A percentile compares a stretch with the other conserved stretches of the same genome.
These are phyloP conservation scores for Rhabdophis nuchalis DNA, from an alignment of 2,797 vertebrate genomes.

Conservation along the genomic window DNA sequence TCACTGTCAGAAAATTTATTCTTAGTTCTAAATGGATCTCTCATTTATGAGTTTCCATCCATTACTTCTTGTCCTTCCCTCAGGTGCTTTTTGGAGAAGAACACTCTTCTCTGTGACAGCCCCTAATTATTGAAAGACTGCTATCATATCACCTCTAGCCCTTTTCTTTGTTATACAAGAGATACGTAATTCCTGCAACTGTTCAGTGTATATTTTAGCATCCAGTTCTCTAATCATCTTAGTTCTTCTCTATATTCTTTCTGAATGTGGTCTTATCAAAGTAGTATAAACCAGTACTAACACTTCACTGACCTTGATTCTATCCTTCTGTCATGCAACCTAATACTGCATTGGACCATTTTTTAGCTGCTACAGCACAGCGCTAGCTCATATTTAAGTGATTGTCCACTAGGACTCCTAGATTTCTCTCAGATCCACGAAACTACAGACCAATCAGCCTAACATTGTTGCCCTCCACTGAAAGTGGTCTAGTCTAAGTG, in stretches of 20 bases:
- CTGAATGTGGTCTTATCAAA: neutral
- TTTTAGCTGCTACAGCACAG: neutral
- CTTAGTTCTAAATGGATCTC: neutral
- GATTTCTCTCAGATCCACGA: neutral
- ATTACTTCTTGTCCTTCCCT: neutral
- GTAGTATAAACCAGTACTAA: neutral
- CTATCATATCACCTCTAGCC: neutral
- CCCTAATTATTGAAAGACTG: neutral
- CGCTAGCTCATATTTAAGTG: neutral
- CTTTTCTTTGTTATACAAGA: too few species aligned
- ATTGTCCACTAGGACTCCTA: neutral
- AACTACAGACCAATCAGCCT: too few species aligned
- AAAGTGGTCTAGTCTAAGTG: too few species aligned
- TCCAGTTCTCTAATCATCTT: neutral
- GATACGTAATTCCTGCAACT: neutral
- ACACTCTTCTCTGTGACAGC: neutral
- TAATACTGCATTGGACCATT: neutral
- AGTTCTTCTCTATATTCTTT: neutral
- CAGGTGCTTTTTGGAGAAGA: neutral
- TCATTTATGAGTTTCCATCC: neutral
- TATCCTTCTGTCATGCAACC: neutral
- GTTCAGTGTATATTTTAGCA: neutral
- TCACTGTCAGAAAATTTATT: neutral
- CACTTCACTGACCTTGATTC: neutral
- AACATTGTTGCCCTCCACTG: too few species aligned